Base-by-base conservation (phyloP, 2,797 vertebrate species). In the Mionectes olivaceus region DNA sequence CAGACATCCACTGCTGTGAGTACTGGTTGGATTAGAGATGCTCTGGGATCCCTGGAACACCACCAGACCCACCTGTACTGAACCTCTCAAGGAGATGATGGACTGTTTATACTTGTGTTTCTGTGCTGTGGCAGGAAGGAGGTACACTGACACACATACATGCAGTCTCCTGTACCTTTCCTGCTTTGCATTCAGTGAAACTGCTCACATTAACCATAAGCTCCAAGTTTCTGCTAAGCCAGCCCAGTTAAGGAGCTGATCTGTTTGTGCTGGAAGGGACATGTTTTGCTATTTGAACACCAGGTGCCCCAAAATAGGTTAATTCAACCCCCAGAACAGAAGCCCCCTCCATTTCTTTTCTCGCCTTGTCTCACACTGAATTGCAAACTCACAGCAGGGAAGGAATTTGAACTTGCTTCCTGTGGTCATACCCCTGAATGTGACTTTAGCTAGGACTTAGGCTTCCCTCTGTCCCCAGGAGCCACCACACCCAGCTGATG, bases 331-430 rank as follows among this genome's bases (percentile, higher is more conserved):
- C 43, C 37, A 30, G 61, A 91, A 85, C 25, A 83, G 44, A 78
- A 90, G 37, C 23, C 30, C 46, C 21, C 22, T 86, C 33, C 24
- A 2, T 47, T 90, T 41, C 43, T 71, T 88, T 86, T 73, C 81
- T 78, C 33, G 0, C 50, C 88, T 82, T 35, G 33, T 94, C 78
- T 69, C 81, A 69, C 88, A 46, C 91, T 94, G 87, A 84, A 73
- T 87, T 73, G 44, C 77, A 94, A 87, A 79, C 87, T 90, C 88
- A 46, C 89, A 94, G 93, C 93, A 93, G 92, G 37, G 75, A 46
- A 83, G 91, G 88, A 92, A 75, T 50, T 63, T 67, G 93, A 94
- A 73, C 50, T 47, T 85, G 52, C 85, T 92, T 87, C 41, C 76
- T 82, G 5, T 25, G n/a, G 37, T 68, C 79, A n/a, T 43, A 61